These are phyloP conservation scores for Rhagologus leucostigma DNA, from an alignment of 2,113 vertebrate genomes.

Conservation along the genomic window DNA sequence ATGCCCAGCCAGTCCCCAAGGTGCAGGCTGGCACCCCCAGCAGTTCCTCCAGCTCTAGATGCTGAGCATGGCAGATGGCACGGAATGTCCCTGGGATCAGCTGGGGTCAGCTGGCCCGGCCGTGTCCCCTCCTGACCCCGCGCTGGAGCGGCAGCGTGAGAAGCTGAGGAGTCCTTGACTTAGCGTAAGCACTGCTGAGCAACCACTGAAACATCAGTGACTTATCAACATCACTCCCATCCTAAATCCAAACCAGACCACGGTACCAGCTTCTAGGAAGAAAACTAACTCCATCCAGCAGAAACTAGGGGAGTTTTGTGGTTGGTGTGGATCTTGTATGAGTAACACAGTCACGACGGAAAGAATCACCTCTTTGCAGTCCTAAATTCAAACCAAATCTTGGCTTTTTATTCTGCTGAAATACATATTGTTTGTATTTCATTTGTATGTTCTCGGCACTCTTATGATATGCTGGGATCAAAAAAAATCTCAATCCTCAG, in stretches of 20 bases:
- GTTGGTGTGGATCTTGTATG: not conserved
- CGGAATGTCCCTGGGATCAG: not conserved
- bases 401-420: not conserved
- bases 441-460: not conserved
- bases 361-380: not conserved
- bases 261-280: not conserved
- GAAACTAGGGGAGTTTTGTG: not conserved
- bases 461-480: not conserved
- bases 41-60: not conserved
- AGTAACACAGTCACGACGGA: not conserved
- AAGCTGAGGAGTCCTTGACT: not conserved
- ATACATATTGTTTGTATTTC: not conserved
- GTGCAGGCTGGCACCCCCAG: not conserved
- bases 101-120: not conserved
- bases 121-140: accelerated
- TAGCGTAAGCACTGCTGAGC: not conserved
- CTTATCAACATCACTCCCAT: not conserved
- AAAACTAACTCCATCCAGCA: not conserved
- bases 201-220: not conserved
- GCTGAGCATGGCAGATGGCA: not conserved
- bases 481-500: not conserved
- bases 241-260: not conserved
- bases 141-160: accelerated
- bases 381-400: not conserved
- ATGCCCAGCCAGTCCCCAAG: not conserved